These are phyloP conservation scores for Gallinago paraguaiae DNA, from an alignment of 2,113 vertebrate genomes.

Conservation along the genomic window DNA sequence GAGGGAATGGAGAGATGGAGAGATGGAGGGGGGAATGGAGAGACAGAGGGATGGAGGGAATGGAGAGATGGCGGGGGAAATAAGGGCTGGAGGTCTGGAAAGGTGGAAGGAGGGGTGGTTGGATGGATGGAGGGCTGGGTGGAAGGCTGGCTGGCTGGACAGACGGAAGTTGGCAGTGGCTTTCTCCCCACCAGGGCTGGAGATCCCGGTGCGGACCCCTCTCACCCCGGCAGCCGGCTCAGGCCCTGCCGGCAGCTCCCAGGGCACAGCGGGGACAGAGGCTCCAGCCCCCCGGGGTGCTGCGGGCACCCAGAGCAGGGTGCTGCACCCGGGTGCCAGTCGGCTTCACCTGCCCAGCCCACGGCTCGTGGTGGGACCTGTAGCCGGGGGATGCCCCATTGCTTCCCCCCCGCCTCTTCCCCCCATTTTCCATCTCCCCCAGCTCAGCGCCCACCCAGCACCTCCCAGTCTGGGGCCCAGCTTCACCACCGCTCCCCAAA, in stretches of 20 bases:
- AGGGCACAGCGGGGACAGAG: rapidly evolving
- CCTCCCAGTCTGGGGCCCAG: not conserved
- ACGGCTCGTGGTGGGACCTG: rapidly evolving
- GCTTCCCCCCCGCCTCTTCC: not conserved
- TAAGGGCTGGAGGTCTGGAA: not conserved
- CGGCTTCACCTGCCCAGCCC: not conserved
- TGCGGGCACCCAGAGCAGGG: not conserved
- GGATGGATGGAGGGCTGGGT: not conserved
- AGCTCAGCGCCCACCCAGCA: not conserved
- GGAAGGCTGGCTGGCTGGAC: not conserved
- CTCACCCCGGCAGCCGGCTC: rapidly evolving
- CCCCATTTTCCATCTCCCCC: not conserved
- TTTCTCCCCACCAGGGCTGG: constrained; percentile 12
- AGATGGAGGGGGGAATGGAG: too few species aligned
- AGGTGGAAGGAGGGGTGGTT: not conserved
- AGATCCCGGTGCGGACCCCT: not conserved
- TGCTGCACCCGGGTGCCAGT: rapidly evolving
- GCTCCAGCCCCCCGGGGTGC: not conserved
- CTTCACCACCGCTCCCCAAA: not conserved
- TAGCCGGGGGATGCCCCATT: not conserved
- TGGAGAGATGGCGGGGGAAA: not conserved
- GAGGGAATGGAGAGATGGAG: too few species aligned
- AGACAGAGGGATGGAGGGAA: too few species aligned
- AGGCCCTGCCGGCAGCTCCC: not conserved
- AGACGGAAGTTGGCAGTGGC: not conserved